phyloP scores from a whole-genome alignment of 2,888 invertebrate species.

The Catocala nupta region DNA sequence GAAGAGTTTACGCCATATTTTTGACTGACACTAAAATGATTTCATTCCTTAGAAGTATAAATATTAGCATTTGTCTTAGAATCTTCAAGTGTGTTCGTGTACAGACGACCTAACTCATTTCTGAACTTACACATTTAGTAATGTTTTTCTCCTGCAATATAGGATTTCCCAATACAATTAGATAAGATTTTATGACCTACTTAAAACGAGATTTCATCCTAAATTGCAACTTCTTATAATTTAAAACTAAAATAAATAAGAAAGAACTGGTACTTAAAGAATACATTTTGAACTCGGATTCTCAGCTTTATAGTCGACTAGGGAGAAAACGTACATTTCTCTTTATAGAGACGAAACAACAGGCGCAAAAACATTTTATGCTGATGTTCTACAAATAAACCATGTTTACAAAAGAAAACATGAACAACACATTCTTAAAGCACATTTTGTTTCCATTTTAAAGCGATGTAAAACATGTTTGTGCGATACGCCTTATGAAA shows the following conservation, averaged over 20 bases:
- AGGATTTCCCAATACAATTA: too few species aligned
- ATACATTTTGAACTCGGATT: background rate
- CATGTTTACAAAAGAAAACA: constrained; percentile 3
- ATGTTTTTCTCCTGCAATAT: too few species aligned
- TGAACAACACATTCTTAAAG: constrained; percentile 4
- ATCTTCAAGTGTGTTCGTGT: too few species aligned
- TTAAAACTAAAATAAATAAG: background rate
- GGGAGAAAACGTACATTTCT: background rate
- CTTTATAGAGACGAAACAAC: background rate
- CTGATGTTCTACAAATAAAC: constrained; percentile 5
- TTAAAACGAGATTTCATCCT: too few species aligned
- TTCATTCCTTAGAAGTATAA: too few species aligned
- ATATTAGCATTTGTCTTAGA: too few species aligned
- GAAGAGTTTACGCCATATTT: too few species aligned
- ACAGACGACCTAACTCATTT: too few species aligned
- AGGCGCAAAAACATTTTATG: constrained; percentile 5
- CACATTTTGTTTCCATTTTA: constrained; percentile 9
- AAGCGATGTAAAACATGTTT: constrained; percentile 1
- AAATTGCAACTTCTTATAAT: too few species aligned
- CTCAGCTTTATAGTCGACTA: background rate
- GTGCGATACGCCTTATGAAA: background rate
- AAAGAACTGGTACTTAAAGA: background rate
- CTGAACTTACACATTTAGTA: too few species aligned
- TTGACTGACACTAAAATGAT: too few species aligned
- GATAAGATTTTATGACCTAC: too few species aligned